Base-by-base conservation (phyloP, 2,888 invertebrate genomes). In the Chironomus riparius region DNA sequence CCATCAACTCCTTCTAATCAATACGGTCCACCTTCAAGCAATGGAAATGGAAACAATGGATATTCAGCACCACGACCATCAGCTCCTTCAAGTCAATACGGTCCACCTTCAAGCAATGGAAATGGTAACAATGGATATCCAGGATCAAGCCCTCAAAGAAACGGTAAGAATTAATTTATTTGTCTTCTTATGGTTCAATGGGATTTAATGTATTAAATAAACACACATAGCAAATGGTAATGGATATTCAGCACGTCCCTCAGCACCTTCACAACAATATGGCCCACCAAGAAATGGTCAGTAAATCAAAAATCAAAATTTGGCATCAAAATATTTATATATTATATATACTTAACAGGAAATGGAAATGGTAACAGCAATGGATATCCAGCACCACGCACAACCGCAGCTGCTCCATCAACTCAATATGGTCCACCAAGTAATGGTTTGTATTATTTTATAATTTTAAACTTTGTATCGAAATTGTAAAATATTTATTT, bases 81-180 rank as follows among this genome's bases (percentile, higher is more conserved):
- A 18, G n/a, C 73, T 10, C 76, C 76, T 21, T 69, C 69, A 50
- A 13, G 47, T 15, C 47, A 47, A 48, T 76, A 76, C 18, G 76
- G 76, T 0, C 10, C 73, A 47, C 73, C 73, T 65, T 7, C 56
- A 38, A 69, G 15, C 10, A n/a, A 21, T 15, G 73, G 73, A 12
- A 68, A 68, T 68, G 47, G 65, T 0, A 24, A 50, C 5, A 74
- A 74, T 21, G 74, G 74, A 65, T 47, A 68, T 47, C 12, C 28
- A n/a, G 38, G n/a, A 50, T 15, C 13, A 50, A 3, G 15, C 7
- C 10, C 72, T 4, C n/a, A 15, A 47, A 15, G 21, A n/a, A 56
- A 50, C 12, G 56, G 56, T 56, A 21, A 38, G 38, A 38, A 38
- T 38, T 5, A 28, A 2, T 38, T 38, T 10, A 10, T 38, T 38